phyloP scores from a whole-genome alignment of 2,797 vertebrate species.

The Lagorchestes hirsutus region DNA sequence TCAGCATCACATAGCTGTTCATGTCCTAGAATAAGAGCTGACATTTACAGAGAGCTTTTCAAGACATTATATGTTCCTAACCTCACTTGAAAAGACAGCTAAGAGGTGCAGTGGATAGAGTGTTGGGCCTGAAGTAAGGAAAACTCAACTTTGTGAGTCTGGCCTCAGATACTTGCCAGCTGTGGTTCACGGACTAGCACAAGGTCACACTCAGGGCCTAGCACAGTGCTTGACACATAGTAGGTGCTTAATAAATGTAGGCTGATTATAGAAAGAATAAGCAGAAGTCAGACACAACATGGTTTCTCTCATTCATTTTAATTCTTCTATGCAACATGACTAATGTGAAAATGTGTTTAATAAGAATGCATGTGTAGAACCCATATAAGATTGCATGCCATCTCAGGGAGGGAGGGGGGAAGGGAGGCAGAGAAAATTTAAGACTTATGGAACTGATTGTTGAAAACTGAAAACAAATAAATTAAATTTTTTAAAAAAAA shows the following conservation, averaged over 20 bases:
- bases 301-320: too few species aligned
- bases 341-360: too few species aligned
- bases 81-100: neutral
- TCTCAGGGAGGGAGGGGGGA: too few species aligned
- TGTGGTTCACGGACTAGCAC: neutral
- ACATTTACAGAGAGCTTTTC: neutral
- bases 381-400: too few species aligned
- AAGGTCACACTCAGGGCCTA: neutral
- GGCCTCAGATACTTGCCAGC: neutral
- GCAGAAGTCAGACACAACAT: neutral
- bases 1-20: neutral
- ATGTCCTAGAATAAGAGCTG: neutral
- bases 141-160: neutral
- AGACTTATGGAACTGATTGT: too few species aligned
- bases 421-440: too few species aligned
- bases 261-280: neutral
- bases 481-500: neutral
- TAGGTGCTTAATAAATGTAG: conserved; percentile 13
- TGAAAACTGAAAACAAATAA: too few species aligned
- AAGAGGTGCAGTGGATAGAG: neutral
- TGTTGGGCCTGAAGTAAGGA: neutral
- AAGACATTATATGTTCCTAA: neutral
- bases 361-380: too few species aligned
- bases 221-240: neutral
- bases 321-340: too few species aligned